Base-by-base conservation (phyloP, 2,113 vertebrate species). In the Mystacornis crossleyi region DNA sequence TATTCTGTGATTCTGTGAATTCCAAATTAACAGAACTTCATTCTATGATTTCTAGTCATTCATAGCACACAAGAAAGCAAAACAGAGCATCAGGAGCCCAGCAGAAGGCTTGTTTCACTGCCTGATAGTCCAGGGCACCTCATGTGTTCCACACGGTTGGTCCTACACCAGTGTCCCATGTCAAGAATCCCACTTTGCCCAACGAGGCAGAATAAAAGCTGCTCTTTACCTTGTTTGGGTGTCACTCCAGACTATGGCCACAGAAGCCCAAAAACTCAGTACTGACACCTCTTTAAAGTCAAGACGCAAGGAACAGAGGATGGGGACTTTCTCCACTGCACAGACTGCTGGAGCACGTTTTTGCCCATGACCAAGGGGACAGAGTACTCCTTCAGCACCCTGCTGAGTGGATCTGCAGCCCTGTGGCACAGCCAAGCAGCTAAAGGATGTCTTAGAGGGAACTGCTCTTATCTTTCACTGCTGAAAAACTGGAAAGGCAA, bases 401-500 rank as follows among this genome's bases (percentile, higher is more conserved):
- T 14, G 2, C 55, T 2, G 31, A 50, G 45, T 9, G 61, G 8
- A 7, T 65, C 67, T 69, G 61, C 69, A 86, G 75, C 80, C 72
- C 60, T 29, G 21, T 3, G n/a, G 24, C 38, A 60, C 50, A 86
- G 67, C 69, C 58, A 70, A 34, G 86, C 80, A 93, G 84, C 55
- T 61, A 38, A n/a, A 55, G 58, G 26, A 53, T 42, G 85, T 75
- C 78, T 53, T 34, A 43, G 19, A 85, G 40, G 47, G 48, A 86
- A 53, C n/a, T 29, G 60, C 65, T 87, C 54, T 29, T 15, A 18
- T 26, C 43, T 60, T 51, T 60, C 79, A 65, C 70, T 55, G 82
- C 83, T 83, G 77, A 74, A 80, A 85, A 77, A 40, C 40, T 86
- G 36, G 13, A 74, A 87, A 29, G n/a, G 58, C 83, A 77, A 80